Conservation (phyloP, 1,140 invertebrate species). For the Mylabris phalerata region DNA sequence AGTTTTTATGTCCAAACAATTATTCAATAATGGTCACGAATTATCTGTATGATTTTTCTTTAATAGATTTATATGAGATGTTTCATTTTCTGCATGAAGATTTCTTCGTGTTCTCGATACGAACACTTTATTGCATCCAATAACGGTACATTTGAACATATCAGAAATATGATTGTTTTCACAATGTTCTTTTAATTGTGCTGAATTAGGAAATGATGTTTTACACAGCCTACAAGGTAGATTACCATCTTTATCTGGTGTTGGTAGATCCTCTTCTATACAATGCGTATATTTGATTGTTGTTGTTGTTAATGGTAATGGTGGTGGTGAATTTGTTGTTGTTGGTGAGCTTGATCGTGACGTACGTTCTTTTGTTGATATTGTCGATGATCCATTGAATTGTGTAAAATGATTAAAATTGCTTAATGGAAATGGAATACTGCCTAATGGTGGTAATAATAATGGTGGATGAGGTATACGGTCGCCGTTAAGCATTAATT, state of each 20-base stretch:
- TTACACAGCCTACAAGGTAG: constrained; percentile 61
- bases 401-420: constrained; percentile 42
- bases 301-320: constrained; percentile 15
- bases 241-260: constrained; percentile 53
- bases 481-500: constrained; percentile 43
- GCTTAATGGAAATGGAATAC: constrained; percentile 42
- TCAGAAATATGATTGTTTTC: constrained; percentile 60
- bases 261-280: constrained; percentile 51
- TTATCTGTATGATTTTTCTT: constrained; percentile 29
- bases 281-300: constrained; percentile 39
- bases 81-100: constrained; percentile 56
- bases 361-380: constrained; percentile 35
- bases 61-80: constrained; percentile 39
- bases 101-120: constrained; percentile 68
- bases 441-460: constrained; percentile 42
- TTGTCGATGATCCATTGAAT: constrained; percentile 36
- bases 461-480: constrained; percentile 45
- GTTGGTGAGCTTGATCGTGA: constrained; percentile 40
- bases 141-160: constrained; percentile 72
- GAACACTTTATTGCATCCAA: constrained; percentile 76
- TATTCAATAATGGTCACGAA: constrained; percentile 37
- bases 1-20: constrained; percentile 31
- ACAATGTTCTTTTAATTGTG: constrained; percentile 59
- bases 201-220: constrained; percentile 52
- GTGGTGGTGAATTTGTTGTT: constrained; percentile 22